Percentiles rank a stretch among this genome's conserved stretches.
Evolutionary conservation across 2,888 invertebrate species (phyloP).

Genomic region (Heliconius charithonia): DNA sequence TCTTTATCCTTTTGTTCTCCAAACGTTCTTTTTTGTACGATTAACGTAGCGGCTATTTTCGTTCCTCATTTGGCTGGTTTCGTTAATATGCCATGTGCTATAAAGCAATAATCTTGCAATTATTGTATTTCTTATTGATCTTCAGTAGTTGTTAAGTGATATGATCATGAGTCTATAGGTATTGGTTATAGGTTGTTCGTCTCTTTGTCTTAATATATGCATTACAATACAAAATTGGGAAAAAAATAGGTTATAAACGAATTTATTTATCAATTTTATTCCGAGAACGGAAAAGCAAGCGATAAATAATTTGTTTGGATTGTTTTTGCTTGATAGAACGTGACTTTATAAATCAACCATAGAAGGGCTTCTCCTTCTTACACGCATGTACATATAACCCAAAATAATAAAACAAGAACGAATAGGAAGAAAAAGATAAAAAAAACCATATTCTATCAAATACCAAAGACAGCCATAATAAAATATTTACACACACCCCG

Average conservation of each 20-base stretch:
- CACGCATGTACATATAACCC: not conserved
- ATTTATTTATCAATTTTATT: no score
- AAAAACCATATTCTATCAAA: not conserved
- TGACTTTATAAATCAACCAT: no score
- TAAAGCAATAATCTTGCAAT: not conserved
- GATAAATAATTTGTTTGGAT: no score
- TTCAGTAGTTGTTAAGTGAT: not conserved
- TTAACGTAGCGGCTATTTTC: not conserved
- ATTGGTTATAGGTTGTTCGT: no score
- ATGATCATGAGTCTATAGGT: no score
- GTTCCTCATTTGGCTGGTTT: not conserved
- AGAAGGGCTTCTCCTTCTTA: not conserved
- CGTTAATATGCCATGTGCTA: not conserved
- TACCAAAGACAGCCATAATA: slow-evolving; percentile 18
- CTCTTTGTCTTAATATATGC: no score
- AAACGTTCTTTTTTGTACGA: not conserved
- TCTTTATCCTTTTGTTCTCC: slow-evolving; percentile 23
- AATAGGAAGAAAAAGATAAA: not conserved
- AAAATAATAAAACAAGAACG: not conserved
- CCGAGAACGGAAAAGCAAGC: no score
- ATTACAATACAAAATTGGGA: no score
- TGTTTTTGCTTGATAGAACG: no score
- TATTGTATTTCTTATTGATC: not conserved
- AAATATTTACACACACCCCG: slow-evolving; percentile 24
- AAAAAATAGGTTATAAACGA: no score